Evolutionary conservation across 2,797 vertebrate genomes (phyloP).

Genomic region (Enteromius radiatus): DNA sequence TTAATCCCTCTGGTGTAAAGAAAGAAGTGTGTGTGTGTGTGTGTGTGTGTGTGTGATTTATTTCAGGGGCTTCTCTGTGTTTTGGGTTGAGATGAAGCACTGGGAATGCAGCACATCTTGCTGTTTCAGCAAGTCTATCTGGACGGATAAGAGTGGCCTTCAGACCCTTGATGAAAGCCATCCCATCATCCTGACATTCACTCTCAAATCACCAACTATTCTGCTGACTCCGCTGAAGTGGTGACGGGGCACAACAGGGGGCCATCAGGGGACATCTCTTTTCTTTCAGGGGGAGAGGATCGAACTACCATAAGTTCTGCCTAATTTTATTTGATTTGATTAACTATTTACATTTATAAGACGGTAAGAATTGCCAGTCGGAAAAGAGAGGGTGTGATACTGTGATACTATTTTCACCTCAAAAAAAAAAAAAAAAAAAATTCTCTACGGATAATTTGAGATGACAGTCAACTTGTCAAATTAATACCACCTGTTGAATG

Average conservation of each 20-base stretch:
- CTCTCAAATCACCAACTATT: constrained; percentile 58
- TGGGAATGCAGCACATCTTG: constrained; percentile 43
- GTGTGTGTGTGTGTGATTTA: constrained; percentile 1
- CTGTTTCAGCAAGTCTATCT: constrained; percentile 50
- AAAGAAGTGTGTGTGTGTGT: neutral
- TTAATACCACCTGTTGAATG: constrained; percentile 31
- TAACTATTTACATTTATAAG: neutral
- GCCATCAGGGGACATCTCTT: constrained; percentile 8
- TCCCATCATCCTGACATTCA: constrained; percentile 51
- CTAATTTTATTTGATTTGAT: neutral
- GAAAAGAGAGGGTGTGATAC: neutral
- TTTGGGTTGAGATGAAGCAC: constrained; percentile 38
- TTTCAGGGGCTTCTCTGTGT: constrained; percentile 7
- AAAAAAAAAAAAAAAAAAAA: neutral
- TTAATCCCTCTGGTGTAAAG: neutral
- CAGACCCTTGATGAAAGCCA: constrained; percentile 51
- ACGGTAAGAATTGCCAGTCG: too few relatives aligned
- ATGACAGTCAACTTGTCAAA: constrained; percentile 21
- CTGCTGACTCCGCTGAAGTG: constrained; percentile 55
- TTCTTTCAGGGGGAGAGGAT: neutral
- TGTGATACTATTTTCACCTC: neutral
- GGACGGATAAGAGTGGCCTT: constrained; percentile 57
- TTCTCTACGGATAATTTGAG: neutral
- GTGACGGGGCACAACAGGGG: constrained; percentile 23
- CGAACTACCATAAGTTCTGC: neutral